Evolutionary conservation across 2,888 invertebrate species (phyloP).

Genomic region (Spodoptera littoralis): DNA sequence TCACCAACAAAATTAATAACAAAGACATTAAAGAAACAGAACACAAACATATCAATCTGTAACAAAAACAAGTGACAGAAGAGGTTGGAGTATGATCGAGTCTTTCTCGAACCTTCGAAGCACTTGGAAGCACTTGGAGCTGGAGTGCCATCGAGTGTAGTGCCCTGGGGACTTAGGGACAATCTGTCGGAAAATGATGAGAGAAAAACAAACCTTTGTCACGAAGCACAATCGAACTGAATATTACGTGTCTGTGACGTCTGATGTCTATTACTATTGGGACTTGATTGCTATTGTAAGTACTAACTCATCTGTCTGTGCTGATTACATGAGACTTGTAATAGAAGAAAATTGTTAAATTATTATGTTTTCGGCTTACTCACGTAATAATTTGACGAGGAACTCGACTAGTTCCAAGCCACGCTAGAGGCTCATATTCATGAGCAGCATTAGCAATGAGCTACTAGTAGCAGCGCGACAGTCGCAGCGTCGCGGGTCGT

Average conservation of each 20-base stretch:
- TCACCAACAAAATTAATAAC: background rate
- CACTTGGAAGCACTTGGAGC: conserved; percentile 56
- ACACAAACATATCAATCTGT: conserved; percentile 38
- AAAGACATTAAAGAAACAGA: conserved; percentile 14
- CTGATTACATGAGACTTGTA: too few species aligned
- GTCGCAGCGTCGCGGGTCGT: too few species aligned
- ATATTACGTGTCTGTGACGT: conserved; percentile 45
- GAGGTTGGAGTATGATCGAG: conserved; percentile 56
- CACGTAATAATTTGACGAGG: too few species aligned
- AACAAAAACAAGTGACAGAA: conserved; percentile 48
- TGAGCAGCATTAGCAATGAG: too few species aligned
- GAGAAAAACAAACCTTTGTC: conserved; percentile 79
- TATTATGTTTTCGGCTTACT: too few species aligned
- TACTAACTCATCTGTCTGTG: too few species aligned
- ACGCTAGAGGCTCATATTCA: too few species aligned
- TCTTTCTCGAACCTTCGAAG: conserved; percentile 55
- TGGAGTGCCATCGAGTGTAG: conserved; percentile 58
- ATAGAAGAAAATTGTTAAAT: too few species aligned
- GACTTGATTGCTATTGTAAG: too few species aligned
- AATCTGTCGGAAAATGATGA: conserved; percentile 78
- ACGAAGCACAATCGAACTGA: conserved; percentile 60
- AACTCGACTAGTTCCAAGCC: too few species aligned
- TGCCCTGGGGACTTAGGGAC: conserved; percentile 65
- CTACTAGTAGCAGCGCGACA: too few species aligned
- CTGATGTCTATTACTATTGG: conserved; percentile 13